phyloP scores from a whole-genome alignment of 2,113 vertebrate species.

The Electrona antarctica region DNA sequence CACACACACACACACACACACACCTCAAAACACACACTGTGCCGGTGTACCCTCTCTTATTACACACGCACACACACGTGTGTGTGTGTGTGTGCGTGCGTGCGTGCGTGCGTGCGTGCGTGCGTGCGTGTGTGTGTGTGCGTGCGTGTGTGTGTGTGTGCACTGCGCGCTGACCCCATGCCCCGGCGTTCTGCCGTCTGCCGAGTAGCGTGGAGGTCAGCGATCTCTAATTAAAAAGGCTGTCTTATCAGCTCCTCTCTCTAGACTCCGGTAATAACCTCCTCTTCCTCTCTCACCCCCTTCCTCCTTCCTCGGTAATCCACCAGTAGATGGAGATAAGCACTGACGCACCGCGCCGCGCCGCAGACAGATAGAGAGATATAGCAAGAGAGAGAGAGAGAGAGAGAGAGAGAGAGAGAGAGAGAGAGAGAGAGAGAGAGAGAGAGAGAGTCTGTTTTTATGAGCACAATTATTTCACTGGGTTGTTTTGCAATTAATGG shows the following conservation, averaged over 20 bases:
- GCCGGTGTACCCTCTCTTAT: too few relatives aligned
- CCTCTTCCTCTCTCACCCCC: slow-evolving; percentile 56
- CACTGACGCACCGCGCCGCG: too few relatives aligned
- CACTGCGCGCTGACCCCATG: slow-evolving; percentile 28
- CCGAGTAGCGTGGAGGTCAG: slow-evolving; percentile 45
- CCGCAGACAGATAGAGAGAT: too few relatives aligned
- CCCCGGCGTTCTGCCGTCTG: slow-evolving; percentile 45
- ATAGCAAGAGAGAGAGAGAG: background rate
- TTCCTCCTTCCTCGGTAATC: slow-evolving; percentile 63
- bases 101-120: too few relatives aligned
- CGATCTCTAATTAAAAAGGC: slow-evolving; percentile 64
- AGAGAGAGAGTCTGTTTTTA: background rate
- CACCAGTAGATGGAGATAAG: slow-evolving; percentile 58
- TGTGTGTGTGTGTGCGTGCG: too few relatives aligned
- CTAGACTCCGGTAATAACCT: slow-evolving; percentile 68
- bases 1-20: background rate
- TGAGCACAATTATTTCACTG: too few relatives aligned
- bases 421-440: background rate
- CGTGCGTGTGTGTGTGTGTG: too few relatives aligned
- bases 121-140: background rate
- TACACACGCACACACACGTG: slow-evolving; percentile 27
- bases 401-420: slow-evolving; percentile 8
- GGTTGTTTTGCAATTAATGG: too few relatives aligned
- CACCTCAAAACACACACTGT: too few relatives aligned
- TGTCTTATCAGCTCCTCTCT: slow-evolving; percentile 66